phyloP scores from a whole-genome alignment of 2,113 vertebrate genomes.

The Oplegnathus fasciatus region DNA sequence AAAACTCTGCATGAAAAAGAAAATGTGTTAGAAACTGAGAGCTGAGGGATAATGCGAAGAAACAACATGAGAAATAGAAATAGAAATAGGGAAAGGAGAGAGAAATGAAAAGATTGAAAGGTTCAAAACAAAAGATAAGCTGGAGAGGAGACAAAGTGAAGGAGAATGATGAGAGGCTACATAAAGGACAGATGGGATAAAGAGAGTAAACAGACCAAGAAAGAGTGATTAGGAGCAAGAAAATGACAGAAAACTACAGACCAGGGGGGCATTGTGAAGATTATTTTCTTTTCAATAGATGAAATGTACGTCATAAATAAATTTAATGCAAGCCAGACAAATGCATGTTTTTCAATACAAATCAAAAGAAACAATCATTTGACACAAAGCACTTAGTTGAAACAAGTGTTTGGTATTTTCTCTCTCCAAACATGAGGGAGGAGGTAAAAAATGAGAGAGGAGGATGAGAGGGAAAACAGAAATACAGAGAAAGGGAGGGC shows the following conservation, averaged over 20 bases:
- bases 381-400: neutral
- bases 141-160: neutral
- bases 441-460: neutral
- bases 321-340: neutral
- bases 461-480: neutral
- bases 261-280: neutral
- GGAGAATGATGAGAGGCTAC: neutral
- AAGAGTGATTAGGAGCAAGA: neutral
- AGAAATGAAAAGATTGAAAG: neutral
- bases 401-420: conserved; percentile 8
- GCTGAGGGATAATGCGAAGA: neutral
- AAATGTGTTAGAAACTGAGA: neutral
- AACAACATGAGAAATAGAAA: neutral
- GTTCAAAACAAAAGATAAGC: neutral
- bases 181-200: neutral
- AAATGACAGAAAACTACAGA: neutral
- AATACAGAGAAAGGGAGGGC: neutral
- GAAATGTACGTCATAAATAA: neutral
- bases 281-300: neutral
- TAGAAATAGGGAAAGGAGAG: neutral
- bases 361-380: neutral
- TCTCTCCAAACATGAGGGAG: neutral
- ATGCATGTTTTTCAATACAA: neutral
- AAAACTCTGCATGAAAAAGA: neutral
- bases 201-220: neutral